Conservation (phyloP, 2,113 vertebrate genomes). For the Nibea albiflora region DNA sequence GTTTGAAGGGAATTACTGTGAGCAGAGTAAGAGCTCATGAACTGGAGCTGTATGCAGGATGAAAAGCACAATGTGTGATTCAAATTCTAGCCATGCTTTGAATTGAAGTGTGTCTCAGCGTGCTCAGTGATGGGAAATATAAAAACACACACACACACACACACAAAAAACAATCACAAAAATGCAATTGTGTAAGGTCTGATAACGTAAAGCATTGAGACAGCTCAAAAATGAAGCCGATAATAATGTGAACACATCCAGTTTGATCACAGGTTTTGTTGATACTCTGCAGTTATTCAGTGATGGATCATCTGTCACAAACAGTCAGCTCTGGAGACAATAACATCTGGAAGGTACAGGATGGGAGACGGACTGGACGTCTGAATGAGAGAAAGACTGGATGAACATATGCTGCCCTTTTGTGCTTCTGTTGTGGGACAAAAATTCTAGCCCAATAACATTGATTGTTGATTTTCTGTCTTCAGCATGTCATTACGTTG, state of each 20-base stretch:
- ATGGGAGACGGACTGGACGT: not conserved
- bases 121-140: not conserved
- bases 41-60: not conserved
- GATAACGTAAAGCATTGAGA: not conserved
- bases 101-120: not conserved
- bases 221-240: not conserved
- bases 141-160: not conserved
- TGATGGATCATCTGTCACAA: not conserved
- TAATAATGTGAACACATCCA: not conserved
- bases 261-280: not conserved
- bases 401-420: not conserved
- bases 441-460: too few species aligned
- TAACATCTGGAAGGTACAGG: not conserved
- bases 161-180: not conserved
- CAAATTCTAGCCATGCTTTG: not conserved
- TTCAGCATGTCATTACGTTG: too few species aligned
- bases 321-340: not conserved
- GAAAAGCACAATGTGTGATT: not conserved
- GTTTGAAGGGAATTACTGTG: not conserved
- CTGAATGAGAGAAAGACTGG: not conserved
- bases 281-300: not conserved
- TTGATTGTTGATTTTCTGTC: too few species aligned
- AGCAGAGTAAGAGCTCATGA: not conserved
- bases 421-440: not conserved
- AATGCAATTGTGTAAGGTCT: not conserved